Conservation (phyloP, 1,140 invertebrate species). For the Physella acuta region DNA sequence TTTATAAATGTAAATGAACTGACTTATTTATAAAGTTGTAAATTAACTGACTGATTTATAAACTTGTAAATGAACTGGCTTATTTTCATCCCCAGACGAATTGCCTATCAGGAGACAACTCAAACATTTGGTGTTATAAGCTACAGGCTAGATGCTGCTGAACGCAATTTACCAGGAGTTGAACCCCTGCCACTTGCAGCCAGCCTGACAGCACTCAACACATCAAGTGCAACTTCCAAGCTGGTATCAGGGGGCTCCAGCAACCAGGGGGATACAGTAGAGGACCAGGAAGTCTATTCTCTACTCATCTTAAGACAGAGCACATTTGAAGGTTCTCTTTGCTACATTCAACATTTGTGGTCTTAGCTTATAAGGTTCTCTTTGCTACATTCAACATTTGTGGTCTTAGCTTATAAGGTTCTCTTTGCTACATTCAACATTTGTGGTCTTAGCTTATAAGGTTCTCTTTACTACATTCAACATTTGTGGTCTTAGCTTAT, state of each 20-base stretch:
- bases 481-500: too few relatives aligned
- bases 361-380: too few relatives aligned
- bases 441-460: too few relatives aligned
- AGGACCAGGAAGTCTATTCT: slow-evolving; percentile 85
- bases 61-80: neutral
- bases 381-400: too few relatives aligned
- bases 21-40: neutral
- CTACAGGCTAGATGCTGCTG: slow-evolving; percentile 73
- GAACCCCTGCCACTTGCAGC: slow-evolving; percentile 20
- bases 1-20: neutral
- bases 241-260: slow-evolving; percentile 28
- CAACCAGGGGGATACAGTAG: slow-evolving; percentile 49
- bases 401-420: too few relatives aligned
- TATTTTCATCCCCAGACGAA: slow-evolving; percentile 67
- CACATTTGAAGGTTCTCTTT: slow-evolving; percentile 77
- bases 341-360: too few relatives aligned
- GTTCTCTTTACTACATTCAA: too few relatives aligned
- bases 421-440: too few relatives aligned
- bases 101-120: slow-evolving; percentile 91
- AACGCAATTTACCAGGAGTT: slow-evolving; percentile 32
- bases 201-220: slow-evolving; percentile 25
- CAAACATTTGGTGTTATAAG: slow-evolving; percentile 93
- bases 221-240: slow-evolving; percentile 19
- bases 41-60: neutral
- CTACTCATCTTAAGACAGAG: slow-evolving; percentile 93